Conservation (phyloP, 1,140 invertebrate species). For the Choristoneura fumiferana region DNA sequence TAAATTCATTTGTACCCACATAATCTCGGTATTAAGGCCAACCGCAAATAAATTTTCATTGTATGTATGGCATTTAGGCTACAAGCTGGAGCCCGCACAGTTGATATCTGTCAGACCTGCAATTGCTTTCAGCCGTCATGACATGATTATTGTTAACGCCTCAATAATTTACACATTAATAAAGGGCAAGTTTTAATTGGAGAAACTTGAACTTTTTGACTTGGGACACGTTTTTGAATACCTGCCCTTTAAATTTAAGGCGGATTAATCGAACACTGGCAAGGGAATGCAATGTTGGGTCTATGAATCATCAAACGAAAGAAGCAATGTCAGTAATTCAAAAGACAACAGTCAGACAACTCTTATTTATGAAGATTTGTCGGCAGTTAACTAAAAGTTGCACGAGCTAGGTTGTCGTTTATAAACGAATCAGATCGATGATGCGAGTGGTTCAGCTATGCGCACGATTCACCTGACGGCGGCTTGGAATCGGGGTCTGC, state of each 20-base stretch:
- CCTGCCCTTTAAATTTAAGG: too few relatives aligned
- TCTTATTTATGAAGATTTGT: too few relatives aligned
- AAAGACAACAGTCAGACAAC: too few relatives aligned
- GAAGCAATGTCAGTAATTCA: too few relatives aligned
- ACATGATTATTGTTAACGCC: not conserved
- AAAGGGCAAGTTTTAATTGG: too few relatives aligned
- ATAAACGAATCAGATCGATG: conserved; percentile 2
- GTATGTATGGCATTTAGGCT: conserved; percentile 17
- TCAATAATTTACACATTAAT: conserved; percentile 1
- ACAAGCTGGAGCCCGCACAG: conserved; percentile 7
- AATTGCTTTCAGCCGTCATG: not conserved
- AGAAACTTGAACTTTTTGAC: too few relatives aligned
- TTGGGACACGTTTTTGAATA: too few relatives aligned
- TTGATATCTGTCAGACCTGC: not conserved
- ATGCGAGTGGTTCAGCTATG: not conserved
- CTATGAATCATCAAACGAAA: too few relatives aligned
- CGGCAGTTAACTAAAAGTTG: too few relatives aligned
- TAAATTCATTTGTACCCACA: conserved; percentile 4
- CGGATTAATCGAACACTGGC: too few relatives aligned
- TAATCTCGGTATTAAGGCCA: conserved; percentile 22
- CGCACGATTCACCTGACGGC: conserved; percentile 3
- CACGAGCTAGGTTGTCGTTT: not conserved
- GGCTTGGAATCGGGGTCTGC: conserved; percentile 23
- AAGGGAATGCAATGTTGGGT: too few relatives aligned
- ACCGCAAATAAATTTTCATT: conserved; percentile 21